phyloP scores from a whole-genome alignment of 2,113 vertebrate species.

The Chloebia gouldiae region DNA sequence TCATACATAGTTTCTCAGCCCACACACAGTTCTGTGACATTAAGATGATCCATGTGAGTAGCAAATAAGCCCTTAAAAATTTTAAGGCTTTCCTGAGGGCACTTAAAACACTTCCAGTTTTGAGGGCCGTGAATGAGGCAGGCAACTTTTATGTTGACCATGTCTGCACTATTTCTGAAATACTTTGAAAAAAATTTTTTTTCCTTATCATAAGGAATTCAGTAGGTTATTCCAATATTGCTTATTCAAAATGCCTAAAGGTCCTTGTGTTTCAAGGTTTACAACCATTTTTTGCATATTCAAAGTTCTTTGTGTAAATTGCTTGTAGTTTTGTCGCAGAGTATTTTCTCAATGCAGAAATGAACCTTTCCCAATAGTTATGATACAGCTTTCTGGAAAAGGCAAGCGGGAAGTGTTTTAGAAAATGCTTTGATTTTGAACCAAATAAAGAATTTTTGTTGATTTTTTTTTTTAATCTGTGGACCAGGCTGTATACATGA shows the following conservation, averaged over 20 bases:
- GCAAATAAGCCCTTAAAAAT: background rate
- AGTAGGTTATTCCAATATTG: background rate
- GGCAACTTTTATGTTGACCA: fast-evolving
- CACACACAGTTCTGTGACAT: background rate
- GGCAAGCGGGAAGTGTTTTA: background rate
- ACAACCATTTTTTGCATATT: background rate
- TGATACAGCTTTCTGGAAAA: background rate
- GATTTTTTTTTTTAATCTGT: background rate
- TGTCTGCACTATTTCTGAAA: background rate
- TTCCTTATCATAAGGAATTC: background rate
- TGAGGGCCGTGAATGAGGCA: background rate
- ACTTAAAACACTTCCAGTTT: background rate
- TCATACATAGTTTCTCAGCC: background rate
- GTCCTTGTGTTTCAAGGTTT: background rate
- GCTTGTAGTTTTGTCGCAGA: background rate
- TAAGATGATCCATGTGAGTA: background rate
- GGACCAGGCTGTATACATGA: background rate
- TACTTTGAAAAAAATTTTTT: background rate
- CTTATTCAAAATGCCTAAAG: background rate
- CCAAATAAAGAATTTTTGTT: fast-evolving
- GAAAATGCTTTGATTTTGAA: background rate
- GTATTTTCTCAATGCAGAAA: background rate
- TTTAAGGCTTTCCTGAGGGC: background rate
- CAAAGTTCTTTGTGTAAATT: background rate
- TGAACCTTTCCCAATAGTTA: background rate